Evolutionary conservation across 2,113 vertebrate genomes (phyloP), one percentile per base, ranked within the genome.

Genomic region (Rutilus rutilus): DNA sequence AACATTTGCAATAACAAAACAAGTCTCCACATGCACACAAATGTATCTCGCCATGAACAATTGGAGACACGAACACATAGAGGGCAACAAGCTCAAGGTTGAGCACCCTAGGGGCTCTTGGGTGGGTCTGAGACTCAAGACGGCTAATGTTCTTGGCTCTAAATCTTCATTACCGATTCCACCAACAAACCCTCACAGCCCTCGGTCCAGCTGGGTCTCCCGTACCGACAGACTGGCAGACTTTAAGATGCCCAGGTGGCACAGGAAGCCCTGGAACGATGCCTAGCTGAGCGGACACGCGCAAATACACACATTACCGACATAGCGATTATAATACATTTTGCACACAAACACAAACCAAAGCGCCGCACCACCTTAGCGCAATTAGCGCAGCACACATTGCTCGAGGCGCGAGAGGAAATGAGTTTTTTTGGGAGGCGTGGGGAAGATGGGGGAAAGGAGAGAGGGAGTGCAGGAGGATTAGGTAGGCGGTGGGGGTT

Each of bases 341-440:
- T 78, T 25, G 50, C 80, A 62, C 84, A 47, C 74, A 15, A 77
- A 81, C 86, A 79, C 82, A 86, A 64, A 81, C 54, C 19, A 78
- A 60, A 82, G 25, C 45, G 23, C 10, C 47, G 87, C 92, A 87
- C 90, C 90, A 92, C 91, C 93, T 92, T 92, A 69, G 87, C 78
- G 77, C 94, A 95, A 94, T 95, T 95, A 94, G 93, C 91, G 90
- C 86, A 88, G 89, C 91, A 92, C 92, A 89, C 89, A 90, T 93
- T 91, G 93, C 94, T 93, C 27, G 1, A 86, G 91, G 94, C 90
- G 47, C 85, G 89, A 23, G 87, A 94, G 94, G 94, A 95, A 95
- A 94, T 94, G 87, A 94, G 91, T 89, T 94, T 93, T 93, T 90
- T 67, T 86, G 83, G 88, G 85, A 76, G 91, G 77, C 83, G 77